A percentile compares a stretch with the other conserved stretches of the same genome.
phyloP scores from a whole-genome alignment of 2,797 vertebrate species.

The Pangasius sanitwongsei region DNA sequence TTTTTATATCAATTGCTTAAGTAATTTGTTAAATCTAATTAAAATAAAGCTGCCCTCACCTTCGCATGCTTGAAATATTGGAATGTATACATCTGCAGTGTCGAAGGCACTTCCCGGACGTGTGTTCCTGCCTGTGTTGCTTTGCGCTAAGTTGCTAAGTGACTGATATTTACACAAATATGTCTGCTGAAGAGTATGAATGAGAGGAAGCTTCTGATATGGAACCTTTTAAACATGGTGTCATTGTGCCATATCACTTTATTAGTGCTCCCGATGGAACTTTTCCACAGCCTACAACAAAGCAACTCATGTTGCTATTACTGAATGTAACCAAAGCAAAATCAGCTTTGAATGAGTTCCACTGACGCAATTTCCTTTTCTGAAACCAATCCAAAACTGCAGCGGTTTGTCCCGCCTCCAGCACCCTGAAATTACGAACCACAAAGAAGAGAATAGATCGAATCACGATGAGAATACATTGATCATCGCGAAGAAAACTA shows the following conservation, averaged over 20 bases:
- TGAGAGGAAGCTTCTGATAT: not conserved
- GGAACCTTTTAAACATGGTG: not conserved
- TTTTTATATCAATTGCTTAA: not conserved
- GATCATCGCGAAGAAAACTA: not conserved
- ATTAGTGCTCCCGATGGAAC: not conserved
- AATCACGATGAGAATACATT: not conserved
- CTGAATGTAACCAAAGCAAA: not conserved
- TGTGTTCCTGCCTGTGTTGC: not conserved
- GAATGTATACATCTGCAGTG: not conserved
- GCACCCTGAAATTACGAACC: not conserved
- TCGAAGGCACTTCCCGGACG: not conserved
- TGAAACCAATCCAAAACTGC: not conserved
- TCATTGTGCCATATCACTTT: not conserved
- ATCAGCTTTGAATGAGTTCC: not conserved
- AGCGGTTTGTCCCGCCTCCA: not conserved
- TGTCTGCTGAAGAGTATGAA: not conserved
- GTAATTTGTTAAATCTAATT: not conserved
- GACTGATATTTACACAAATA: slow-evolving; percentile 10
- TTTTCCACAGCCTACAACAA: slow-evolving; percentile 3
- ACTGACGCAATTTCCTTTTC: not conserved
- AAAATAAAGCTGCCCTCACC: not conserved
- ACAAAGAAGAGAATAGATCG: not conserved
- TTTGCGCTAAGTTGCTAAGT: slow-evolving; percentile 8
- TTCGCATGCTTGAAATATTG: no score
- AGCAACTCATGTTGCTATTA: not conserved